Evolutionary conservation across 2,113 vertebrate species (phyloP), one percentile per base, ranked within the genome.

Genomic region (Alexandromys fortis): DNA sequence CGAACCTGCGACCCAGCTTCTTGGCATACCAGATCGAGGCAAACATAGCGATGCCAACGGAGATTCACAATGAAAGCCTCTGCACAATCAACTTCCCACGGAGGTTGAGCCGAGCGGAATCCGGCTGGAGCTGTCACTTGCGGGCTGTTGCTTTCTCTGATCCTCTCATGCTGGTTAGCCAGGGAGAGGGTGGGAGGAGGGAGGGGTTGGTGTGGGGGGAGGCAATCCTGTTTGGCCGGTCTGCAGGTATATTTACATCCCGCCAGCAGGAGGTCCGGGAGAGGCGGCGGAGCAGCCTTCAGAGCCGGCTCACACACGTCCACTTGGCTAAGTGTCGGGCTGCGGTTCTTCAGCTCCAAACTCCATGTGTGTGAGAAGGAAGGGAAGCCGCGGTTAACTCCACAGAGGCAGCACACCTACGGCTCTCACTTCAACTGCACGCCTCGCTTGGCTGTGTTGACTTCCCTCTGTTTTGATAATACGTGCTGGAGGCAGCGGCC

Each of bases 21-120:
- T 99, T 99, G 98, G 99, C 99, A 96, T 99, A 99, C 99, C 99
- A 99, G 98, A 99, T 99, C 96, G 99, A 99, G 96, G 99, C 99
- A 97, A 99, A 99, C 99, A 99, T 99, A 98, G 98, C 98, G 97
- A 95, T 96, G 98, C 97, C 96, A 61, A 3, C 24, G 89, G 97
- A 96, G 98, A 96, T 97, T 97, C 97, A 96, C 96, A 77, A 87
- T 67, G 98, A 98, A 85, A 98, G 97, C 97, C 96, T 97, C 98
- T 76, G 98, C 94, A 82, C 79, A 82, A 92, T 95, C 97, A 98
- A 98, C 98, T 98, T 98, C 97, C 97, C 97, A 96, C 96, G 88
- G 88, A 96, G 95, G 97, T 96, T 97, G 95, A 55, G 95, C 65
- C 2, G 13, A 89, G 96, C 96, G 73, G 96, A 91, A 93, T 47